Percentiles rank a stretch among this genome's conserved stretches.
phyloP scores from a whole-genome alignment of 2,113 vertebrate species.

The Podarcis cretensis region DNA sequence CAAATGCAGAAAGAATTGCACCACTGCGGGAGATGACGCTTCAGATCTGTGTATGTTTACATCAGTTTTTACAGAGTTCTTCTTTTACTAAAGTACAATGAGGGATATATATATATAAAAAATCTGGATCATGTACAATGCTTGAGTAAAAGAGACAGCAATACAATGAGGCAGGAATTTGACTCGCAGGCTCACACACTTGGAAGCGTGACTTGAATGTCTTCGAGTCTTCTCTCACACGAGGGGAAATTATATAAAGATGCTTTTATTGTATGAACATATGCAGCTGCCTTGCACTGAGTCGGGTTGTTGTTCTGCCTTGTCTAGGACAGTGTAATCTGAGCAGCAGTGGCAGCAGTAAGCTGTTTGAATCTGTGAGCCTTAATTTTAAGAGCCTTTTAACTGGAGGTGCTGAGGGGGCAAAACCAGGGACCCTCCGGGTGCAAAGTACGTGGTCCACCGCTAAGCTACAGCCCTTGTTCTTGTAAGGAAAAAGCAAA shows the following conservation, averaged over 20 bases:
- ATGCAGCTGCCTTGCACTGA: not conserved
- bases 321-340: not conserved
- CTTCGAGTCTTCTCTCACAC: not conserved
- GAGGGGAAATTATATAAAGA: no score
- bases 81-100: not conserved
- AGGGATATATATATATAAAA: not conserved
- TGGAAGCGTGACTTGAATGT: constrained; percentile 4
- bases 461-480: no score
- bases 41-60: constrained; percentile 13
- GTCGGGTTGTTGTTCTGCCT: not conserved
- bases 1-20: not conserved
- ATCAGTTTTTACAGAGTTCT: not conserved
- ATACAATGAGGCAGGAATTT: not conserved
- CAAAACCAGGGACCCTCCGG: not conserved
- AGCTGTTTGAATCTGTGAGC: no score
- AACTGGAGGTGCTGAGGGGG: not conserved
- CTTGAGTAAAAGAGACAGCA: constrained; percentile 15
- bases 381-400: not conserved
- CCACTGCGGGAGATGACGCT: not conserved
- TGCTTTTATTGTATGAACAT: not conserved
- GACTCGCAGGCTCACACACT: not conserved
- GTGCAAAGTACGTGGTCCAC: no score
- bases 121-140: not conserved
- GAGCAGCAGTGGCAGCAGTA: not conserved
- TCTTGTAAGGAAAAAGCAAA: no score